Evolutionary conservation across 2,113 vertebrate species (phyloP).

Genomic region (Turnix velox): DNA sequence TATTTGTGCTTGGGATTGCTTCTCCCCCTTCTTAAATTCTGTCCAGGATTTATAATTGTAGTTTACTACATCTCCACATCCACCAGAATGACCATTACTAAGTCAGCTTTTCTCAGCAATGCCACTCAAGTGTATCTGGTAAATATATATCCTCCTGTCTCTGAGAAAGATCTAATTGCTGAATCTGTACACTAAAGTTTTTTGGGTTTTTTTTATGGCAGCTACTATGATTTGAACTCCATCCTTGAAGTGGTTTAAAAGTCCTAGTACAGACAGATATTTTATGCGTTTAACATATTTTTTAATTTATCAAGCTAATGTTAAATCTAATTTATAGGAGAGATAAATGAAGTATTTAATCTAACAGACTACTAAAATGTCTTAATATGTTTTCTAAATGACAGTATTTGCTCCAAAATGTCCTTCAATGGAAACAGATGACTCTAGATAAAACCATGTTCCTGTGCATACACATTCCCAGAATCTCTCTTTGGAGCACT

Average conservation of each 20-base stretch:
- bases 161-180: neutral
- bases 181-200: neutral
- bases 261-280: neutral
- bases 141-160: neutral
- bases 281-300: neutral
- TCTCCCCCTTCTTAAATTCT: neutral
- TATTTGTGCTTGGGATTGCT: too few species aligned
- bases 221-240: neutral
- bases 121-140: neutral
- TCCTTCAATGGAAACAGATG: neutral
- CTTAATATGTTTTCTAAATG: neutral
- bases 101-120: neutral
- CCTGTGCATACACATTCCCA: neutral
- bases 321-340: neutral
- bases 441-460: neutral
- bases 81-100: neutral
- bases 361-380: neutral
- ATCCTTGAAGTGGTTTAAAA: neutral
- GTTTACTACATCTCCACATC: neutral
- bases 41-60: neutral
- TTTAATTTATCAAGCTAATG: neutral
- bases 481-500: neutral
- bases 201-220: neutral
- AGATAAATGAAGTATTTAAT: neutral
- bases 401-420: neutral